Percentiles rank a stretch among this genome's conserved stretches.
Conservation (phyloP, 2,797 vertebrate species). For the Nannoperca obscura region DNA sequence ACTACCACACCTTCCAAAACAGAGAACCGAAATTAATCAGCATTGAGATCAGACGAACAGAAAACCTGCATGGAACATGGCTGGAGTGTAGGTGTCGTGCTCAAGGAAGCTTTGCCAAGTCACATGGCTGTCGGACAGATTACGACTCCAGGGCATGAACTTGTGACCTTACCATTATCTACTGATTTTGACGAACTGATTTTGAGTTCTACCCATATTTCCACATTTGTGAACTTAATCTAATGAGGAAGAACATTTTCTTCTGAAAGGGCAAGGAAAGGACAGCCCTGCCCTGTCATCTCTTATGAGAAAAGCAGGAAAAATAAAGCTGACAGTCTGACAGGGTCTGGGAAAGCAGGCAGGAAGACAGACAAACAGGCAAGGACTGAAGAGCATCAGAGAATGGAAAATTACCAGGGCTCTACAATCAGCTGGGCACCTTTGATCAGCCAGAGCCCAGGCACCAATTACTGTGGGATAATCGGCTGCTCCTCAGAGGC, state of each 20-base stretch:
- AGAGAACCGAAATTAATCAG: constrained; percentile 10
- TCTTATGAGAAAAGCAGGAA: constrained; percentile 43
- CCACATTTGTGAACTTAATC: constrained; percentile 12
- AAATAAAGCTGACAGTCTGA: constrained; percentile 40
- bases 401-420: constrained; percentile 76
- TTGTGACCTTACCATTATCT: constrained; percentile 20
- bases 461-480: constrained; percentile 79
- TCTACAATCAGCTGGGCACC: constrained; percentile 68
- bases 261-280: constrained; percentile 25
- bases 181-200: constrained; percentile 20
- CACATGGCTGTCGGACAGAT: constrained; percentile 11
- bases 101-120: constrained; percentile 25
- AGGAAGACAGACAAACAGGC: constrained; percentile 42
- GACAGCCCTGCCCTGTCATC: constrained; percentile 18
- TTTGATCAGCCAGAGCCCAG: constrained; percentile 73
- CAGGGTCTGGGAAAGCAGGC: constrained; percentile 15
- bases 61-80: constrained; percentile 20
- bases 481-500: constrained; percentile 61
- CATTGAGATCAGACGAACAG: not conserved
- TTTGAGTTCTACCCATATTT: constrained; percentile 16
- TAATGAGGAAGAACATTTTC: constrained; percentile 15
- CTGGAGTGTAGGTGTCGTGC: not conserved
- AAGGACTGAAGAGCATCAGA: constrained; percentile 51
- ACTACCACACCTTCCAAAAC: not conserved
- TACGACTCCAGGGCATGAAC: constrained; percentile 13